Base-by-base conservation (phyloP, 1,140 invertebrate species). In the Penaeus vannamei region DNA sequence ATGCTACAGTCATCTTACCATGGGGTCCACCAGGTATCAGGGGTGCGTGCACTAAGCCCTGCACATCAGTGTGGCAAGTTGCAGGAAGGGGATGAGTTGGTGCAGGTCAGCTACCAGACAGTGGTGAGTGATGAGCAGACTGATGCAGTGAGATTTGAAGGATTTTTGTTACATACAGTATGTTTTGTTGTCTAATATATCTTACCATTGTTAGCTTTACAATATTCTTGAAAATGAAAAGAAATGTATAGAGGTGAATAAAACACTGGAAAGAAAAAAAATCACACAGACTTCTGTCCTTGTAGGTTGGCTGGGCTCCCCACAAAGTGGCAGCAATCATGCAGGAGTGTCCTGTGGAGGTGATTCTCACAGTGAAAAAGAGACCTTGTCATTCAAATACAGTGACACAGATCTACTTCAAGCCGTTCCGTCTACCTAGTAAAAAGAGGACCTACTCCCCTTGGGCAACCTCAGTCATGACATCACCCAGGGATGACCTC, bases 61-160 rank as follows among this genome's bases (percentile, higher is more conserved):
- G 97, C 96, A 61, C 96, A 98, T 94, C 95, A 96, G 60, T 97
- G 96, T 92, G 96, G 96, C 2, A 97, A 97, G 94, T 97, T 98
- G 92, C 97, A 97, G 93, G 96, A 97, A 92, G 97, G 97, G 2
- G 97, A 98, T 94, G 97, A 98, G 94, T 97, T 99, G 89, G 96
- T 98, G 32, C 97, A 97, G 94, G 96, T 97, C 20, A 97, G 98
- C 93, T 97, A 97, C 93, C 97, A 98, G 93, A 98, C 97, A n/a
- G 96, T 98, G 26, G 96, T 95, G 92, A 93, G 94, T 93, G 87
- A 60, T 76, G 46, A 59, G 61, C 76, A 42, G 59, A 10, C 61
- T 90, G 20, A 23, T 26, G 5, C 53, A 14, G 10, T 53, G 53
- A 53, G 53, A 53, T 14, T 53, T 53, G 10, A 2, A 12, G 10